Percentiles rank a stretch among this genome's conserved stretches.
Evolutionary conservation across 2,113 vertebrate genomes (phyloP).

Genomic region (Neolamprologus devosi): DNA sequence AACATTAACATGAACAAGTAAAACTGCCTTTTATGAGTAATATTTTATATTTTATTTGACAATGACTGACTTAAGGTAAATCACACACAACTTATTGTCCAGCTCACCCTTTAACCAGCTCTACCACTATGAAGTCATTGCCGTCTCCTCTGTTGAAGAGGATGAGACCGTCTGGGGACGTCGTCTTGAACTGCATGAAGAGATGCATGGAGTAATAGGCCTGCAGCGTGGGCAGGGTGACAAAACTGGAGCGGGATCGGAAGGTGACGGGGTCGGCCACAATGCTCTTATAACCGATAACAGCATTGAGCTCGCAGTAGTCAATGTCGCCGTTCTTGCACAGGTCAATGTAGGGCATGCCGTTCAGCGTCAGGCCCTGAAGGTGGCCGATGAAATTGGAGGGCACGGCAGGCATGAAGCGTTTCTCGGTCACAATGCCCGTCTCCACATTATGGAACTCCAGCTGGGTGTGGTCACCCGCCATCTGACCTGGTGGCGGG

Average conservation of each 20-base stretch:
- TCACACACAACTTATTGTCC: neutral
- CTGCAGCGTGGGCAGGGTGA: conserved; percentile 92
- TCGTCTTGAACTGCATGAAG: conserved; percentile 99
- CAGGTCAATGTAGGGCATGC: conserved; percentile 98
- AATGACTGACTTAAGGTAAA: neutral
- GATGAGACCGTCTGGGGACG: conserved; percentile 92
- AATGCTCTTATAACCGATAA: conserved; percentile 97
- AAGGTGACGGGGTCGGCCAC: conserved; percentile 98
- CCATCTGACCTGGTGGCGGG: conserved; percentile 87
- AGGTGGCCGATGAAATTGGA: conserved; percentile 99
- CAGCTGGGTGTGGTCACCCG: conserved; percentile 94
- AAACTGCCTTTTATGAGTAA: neutral
- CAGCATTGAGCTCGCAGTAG: conserved; percentile 97
- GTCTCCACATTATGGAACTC: conserved; percentile 99
- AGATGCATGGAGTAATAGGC: conserved; percentile 99
- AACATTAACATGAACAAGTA: neutral
- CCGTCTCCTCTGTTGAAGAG: conserved; percentile 97
- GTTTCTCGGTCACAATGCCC: conserved; percentile 95
- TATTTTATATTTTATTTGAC: neutral
- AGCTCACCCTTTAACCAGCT: conserved; percentile 98
- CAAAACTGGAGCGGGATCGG: conserved; percentile 94
- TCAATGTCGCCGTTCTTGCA: conserved; percentile 99
- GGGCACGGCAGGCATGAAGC: conserved; percentile 93
- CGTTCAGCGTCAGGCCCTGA: conserved; percentile 94
- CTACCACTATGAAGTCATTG: conserved; percentile 97